These are phyloP conservation scores for Trichopria drosophilae DNA, from an alignment of 2,888 invertebrate genomes.

Conservation along the genomic window DNA sequence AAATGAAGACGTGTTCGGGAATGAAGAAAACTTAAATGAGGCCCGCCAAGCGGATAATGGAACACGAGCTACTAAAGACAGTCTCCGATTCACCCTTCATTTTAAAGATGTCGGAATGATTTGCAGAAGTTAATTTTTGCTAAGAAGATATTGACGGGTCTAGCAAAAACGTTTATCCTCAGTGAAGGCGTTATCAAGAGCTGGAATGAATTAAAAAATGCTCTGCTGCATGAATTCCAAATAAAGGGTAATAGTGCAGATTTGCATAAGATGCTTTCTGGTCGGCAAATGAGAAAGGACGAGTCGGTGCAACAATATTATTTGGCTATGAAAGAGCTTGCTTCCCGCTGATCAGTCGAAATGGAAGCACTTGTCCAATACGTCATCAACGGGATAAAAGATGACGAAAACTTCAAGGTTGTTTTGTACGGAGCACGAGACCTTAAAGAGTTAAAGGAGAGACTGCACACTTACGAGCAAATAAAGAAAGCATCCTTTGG, in stretches of 20 bases:
- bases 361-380: conserved; percentile 12
- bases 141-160: too few species aligned
- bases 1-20: not conserved
- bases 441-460: conserved; percentile 8
- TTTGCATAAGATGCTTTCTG: conserved; percentile 8
- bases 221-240: conserved; percentile 17
- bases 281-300: conserved; percentile 9
- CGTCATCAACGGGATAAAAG: conserved; percentile 25
- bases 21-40: too few species aligned
- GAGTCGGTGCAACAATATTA: conserved; percentile 22
- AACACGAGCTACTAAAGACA: not conserved
- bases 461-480: conserved; percentile 6
- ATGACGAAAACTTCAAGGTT: conserved; percentile 23
- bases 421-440: conserved; percentile 22
- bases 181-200: too few species aligned
- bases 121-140: conserved; percentile 41
- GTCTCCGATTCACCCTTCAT: too few species aligned
- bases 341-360: conserved; percentile 19
- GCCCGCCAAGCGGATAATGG: not conserved
- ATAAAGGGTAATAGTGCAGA: not conserved
- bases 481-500: conserved; percentile 1
- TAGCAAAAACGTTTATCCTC: too few species aligned
- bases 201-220: conserved; percentile 16
- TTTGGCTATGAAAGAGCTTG: conserved; percentile 14
- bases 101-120: too few species aligned